Evolutionary conservation across 2,113 vertebrate genomes (phyloP).

Genomic region (Cololabis saira): DNA sequence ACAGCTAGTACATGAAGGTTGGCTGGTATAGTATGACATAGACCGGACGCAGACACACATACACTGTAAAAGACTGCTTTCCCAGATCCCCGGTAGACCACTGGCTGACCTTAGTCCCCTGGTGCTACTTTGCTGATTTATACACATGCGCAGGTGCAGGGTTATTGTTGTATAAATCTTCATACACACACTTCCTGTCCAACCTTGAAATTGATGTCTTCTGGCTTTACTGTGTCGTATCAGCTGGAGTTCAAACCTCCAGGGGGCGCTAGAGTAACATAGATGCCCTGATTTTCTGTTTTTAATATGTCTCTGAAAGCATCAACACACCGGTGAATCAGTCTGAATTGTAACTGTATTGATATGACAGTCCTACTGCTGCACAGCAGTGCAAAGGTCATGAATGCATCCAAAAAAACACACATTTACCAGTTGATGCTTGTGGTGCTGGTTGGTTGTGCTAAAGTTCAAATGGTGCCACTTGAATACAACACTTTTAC

Average conservation of each 20-base stretch:
- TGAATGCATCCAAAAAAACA: conserved; percentile 33
- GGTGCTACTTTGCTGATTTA: conserved; percentile 71
- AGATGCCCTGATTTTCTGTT: conserved; percentile 39
- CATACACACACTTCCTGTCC: conserved; percentile 59
- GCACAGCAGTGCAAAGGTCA: conserved; percentile 45
- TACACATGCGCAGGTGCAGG: conserved; percentile 42
- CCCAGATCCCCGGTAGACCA: conserved; percentile 60
- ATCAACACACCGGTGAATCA: conserved; percentile 51
- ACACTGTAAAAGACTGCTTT: conserved; percentile 67
- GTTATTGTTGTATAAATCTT: conserved; percentile 40
- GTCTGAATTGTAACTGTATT: conserved; percentile 36
- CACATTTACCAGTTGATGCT: conserved; percentile 42
- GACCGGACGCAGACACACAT: conserved; percentile 41
- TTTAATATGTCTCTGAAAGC: conserved; percentile 35
- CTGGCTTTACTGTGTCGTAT: conserved; percentile 59
- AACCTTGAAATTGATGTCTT: conserved; percentile 71
- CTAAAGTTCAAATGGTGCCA: conserved; percentile 61
- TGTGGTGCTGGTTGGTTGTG: conserved; percentile 67
- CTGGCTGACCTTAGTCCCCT: conserved; percentile 67
- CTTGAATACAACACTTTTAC: conserved; percentile 58
- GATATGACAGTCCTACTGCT: conserved; percentile 43
- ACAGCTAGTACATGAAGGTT: conserved; percentile 67
- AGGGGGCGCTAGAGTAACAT: conserved; percentile 29
- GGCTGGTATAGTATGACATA: conserved; percentile 54
- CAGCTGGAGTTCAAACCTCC: conserved; percentile 50